A percentile compares a stretch with the other conserved stretches of the same genome.
These are phyloP conservation scores for Ammodytes dubius DNA, from an alignment of 2,113 vertebrate genomes.

Conservation along the genomic window DNA sequence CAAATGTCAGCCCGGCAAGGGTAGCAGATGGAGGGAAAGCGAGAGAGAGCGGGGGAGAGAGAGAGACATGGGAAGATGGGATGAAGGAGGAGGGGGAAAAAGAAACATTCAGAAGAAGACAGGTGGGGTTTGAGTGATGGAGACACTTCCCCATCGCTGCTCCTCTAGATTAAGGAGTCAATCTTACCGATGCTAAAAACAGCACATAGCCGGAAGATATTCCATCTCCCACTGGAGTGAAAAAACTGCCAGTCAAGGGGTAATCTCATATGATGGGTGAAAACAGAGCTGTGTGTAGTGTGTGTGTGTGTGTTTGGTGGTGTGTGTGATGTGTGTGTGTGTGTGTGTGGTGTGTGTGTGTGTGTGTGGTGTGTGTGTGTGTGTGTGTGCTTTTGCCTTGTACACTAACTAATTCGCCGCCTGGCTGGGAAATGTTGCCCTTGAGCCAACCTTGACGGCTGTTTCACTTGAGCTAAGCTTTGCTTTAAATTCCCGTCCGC, in stretches of 20 bases:
- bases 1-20: conserved; percentile 81
- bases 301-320: too few species aligned
- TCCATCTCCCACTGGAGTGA: conserved; percentile 69
- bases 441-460: conserved; percentile 80
- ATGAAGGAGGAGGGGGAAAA: conserved; percentile 6
- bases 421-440: conserved; percentile 63
- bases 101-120: conserved; percentile 57
- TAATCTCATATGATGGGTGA: background rate
- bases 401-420: conserved; percentile 54
- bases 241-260: conserved; percentile 24
- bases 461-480: conserved; percentile 59
- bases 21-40: conserved; percentile 60
- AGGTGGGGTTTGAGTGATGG: conserved; percentile 62
- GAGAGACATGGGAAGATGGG: background rate
- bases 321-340: background rate
- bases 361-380: conserved; percentile 35
- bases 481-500: conserved; percentile 62
- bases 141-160: conserved; percentile 61
- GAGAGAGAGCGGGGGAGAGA: conserved; percentile 32
- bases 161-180: conserved; percentile 57
- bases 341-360: conserved; percentile 56
- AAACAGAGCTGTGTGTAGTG: conserved; percentile 41
- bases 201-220: conserved; percentile 67
- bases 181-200: conserved; percentile 67
- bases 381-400: conserved; percentile 33